These are phyloP conservation scores for Epinephelus moara DNA, from an alignment of 2,113 vertebrate species.

Conservation along the genomic window DNA sequence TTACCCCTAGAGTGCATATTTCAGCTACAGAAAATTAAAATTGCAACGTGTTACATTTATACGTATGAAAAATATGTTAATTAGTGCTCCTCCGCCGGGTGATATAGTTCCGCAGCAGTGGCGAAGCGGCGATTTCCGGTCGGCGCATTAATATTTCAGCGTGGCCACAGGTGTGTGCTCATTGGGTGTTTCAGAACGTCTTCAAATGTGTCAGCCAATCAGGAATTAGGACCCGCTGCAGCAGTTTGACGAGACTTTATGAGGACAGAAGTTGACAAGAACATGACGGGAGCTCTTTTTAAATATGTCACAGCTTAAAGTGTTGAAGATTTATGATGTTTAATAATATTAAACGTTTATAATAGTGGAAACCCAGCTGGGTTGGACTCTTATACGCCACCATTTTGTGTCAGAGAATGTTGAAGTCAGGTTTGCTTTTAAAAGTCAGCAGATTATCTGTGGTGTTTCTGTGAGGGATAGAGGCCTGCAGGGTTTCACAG, in stretches of 20 bases:
- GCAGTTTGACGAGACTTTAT: neutral
- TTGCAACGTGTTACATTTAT: too few species aligned
- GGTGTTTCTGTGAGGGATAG: neutral
- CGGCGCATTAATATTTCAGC: conserved; percentile 43
- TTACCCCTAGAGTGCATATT: neutral
- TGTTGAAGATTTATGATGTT: neutral
- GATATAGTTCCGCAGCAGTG: conserved; percentile 33
- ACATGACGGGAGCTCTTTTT: neutral
- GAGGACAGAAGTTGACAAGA: neutral
- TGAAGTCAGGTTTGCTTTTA: neutral
- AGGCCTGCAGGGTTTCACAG: neutral
- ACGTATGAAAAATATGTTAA: neutral
- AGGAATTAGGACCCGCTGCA: neutral
- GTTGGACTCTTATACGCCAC: fast-evolving
- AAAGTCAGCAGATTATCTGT: neutral
- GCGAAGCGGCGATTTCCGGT: conserved; percentile 19
- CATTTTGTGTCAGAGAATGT: neutral
- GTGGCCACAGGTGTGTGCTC: conserved; percentile 31
- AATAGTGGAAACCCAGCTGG: too few species aligned
- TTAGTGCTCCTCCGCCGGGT: conserved; percentile 3
- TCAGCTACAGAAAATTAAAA: neutral
- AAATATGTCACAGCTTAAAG: neutral
- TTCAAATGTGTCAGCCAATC: conserved; percentile 54
- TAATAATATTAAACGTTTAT: fast-evolving
- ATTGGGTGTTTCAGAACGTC: conserved; percentile 38